Evolutionary conservation across 1,140 invertebrate species (phyloP).

Genomic region (Drosophila tristis): DNA sequence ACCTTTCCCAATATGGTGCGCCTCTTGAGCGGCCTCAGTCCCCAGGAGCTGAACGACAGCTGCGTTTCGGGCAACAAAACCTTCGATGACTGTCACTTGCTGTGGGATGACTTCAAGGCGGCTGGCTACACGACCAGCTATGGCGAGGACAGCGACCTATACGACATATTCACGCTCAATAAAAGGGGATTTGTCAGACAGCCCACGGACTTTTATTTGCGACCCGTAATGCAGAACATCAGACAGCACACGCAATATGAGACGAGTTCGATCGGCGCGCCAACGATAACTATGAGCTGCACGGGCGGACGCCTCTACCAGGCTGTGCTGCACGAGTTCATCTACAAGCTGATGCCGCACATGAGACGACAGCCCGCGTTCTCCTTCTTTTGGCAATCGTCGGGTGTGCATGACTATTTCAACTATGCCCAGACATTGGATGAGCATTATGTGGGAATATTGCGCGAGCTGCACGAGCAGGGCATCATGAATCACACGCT

Average conservation of each 20-base stretch:
- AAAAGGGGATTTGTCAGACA: background rate
- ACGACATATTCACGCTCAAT: background rate
- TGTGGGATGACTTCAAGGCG: slow-evolving; percentile 18
- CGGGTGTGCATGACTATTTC: background rate
- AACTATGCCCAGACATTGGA: slow-evolving; percentile 13
- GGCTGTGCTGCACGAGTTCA: slow-evolving; percentile 2
- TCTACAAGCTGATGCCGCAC: slow-evolving; percentile 18
- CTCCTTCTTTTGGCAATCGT: slow-evolving; percentile 12
- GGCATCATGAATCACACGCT: slow-evolving; percentile 14
- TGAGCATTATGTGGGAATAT: background rate
- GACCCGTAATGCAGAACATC: slow-evolving; percentile 3
- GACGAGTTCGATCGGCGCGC: too few relatives aligned
- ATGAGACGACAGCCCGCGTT: slow-evolving; percentile 9
- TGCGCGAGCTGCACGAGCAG: background rate
- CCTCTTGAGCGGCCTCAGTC: background rate
- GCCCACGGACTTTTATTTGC: slow-evolving; percentile 17
- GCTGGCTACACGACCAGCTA: slow-evolving; percentile 6
- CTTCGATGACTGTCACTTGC: slow-evolving; percentile 14
- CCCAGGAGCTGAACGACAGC: background rate
- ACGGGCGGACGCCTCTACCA: slow-evolving; percentile 9
- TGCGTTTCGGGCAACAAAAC: background rate
- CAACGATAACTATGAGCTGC: background rate
- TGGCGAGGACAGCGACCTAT: slow-evolving; percentile 8
- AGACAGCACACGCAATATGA: background rate
- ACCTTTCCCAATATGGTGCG: slow-evolving; percentile 20